phyloP scores from a whole-genome alignment of 2,113 vertebrate species.

The Noctilio leporinus region DNA sequence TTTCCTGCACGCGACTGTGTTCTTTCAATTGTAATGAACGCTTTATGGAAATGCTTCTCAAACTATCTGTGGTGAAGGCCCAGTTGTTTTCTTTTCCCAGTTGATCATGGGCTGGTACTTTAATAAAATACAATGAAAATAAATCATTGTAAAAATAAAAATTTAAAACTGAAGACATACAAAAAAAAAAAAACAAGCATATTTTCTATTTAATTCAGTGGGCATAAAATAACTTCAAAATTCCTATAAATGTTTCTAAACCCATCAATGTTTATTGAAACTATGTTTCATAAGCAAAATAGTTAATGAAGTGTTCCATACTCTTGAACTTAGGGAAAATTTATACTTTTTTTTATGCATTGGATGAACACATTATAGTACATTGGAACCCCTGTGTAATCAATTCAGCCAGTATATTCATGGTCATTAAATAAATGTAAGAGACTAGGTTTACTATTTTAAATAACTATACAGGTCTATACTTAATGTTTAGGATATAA shows the following conservation, averaged over 20 bases:
- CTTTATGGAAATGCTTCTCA: neutral
- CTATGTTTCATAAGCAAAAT: neutral
- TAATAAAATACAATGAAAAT: neutral
- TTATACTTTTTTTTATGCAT: neutral
- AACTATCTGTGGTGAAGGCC: neutral
- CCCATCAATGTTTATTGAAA: conserved; percentile 16
- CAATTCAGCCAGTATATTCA: neutral
- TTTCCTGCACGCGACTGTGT: neutral
- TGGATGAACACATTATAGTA: neutral
- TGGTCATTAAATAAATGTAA: neutral
- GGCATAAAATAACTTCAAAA: neutral
- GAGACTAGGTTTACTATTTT: conserved; percentile 26
- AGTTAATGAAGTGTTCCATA: neutral
- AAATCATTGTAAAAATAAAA: neutral
- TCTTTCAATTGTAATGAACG: neutral
- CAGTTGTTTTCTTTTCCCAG: neutral
- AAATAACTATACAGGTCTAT: neutral
- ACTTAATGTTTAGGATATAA: conserved; percentile 26
- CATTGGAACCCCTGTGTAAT: neutral
- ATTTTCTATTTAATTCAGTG: neutral
- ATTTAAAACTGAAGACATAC: neutral
- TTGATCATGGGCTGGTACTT: neutral
- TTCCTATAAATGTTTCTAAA: neutral
- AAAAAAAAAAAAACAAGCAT: neutral
- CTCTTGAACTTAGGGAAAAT: neutral